Evolutionary conservation across 2,888 invertebrate species (phyloP).

Genomic region (Perdita meconis): DNA sequence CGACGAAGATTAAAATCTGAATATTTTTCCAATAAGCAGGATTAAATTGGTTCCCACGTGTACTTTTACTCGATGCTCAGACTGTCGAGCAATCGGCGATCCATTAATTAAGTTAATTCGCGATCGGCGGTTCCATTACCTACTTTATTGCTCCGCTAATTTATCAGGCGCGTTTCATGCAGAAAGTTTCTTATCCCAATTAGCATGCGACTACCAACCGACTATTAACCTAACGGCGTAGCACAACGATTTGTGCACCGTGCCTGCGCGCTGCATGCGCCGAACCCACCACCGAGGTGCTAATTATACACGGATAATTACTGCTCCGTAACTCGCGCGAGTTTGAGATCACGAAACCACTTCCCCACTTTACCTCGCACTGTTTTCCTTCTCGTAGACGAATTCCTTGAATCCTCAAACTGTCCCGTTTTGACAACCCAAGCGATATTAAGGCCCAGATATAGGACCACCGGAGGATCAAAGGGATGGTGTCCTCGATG

Average conservation of each 20-base stretch:
- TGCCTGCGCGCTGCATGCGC: conserved; percentile 27
- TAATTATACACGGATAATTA: conserved; percentile 65
- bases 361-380: conserved; percentile 14
- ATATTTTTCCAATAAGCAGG: too few species aligned
- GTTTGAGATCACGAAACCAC: conserved; percentile 43
- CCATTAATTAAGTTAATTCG: conserved; percentile 34
- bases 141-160: conserved; percentile 18
- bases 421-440: too few species aligned
- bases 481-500: neutral
- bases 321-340: conserved; percentile 25
- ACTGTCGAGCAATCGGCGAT: conserved; percentile 9
- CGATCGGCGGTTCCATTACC: conserved; percentile 27
- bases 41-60: neutral
- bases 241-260: conserved; percentile 49
- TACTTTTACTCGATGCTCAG: conserved; percentile 13
- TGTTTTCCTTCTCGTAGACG: neutral
- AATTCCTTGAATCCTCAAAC: neutral
- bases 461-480: neutral
- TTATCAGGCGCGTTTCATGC: conserved; percentile 13
- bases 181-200: conserved; percentile 54
- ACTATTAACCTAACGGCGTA: conserved; percentile 59
- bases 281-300: conserved; percentile 55
- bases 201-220: conserved; percentile 58
- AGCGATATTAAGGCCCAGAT: too few species aligned
- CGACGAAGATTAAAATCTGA: too few species aligned